Percentiles rank a stretch among this genome's conserved stretches.
phyloP scores from a whole-genome alignment of 2,888 invertebrate species.

The Polydrusus tereticollis region DNA sequence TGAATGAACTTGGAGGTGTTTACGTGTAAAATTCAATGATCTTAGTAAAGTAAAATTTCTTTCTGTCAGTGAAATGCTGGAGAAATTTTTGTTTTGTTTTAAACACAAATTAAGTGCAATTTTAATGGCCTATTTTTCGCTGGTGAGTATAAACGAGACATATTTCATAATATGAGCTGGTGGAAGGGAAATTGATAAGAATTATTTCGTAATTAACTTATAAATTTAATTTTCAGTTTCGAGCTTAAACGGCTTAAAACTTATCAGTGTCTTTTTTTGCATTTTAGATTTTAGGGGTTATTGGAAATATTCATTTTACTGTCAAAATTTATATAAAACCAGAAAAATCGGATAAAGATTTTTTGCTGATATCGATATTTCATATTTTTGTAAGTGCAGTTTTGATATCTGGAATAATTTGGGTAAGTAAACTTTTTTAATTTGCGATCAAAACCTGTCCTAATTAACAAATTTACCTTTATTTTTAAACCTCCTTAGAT shows the following conservation, averaged over 20 bases:
- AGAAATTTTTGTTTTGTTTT: conserved; percentile 51
- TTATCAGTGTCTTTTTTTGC: neutral
- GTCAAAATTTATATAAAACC: conserved; percentile 13
- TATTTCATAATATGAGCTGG: neutral
- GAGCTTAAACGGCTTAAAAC: no score
- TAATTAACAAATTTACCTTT: no score
- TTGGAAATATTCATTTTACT: conserved; percentile 37
- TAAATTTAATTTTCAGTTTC: no score
- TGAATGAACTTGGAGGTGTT: conserved; percentile 1
- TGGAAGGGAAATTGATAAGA: neutral
- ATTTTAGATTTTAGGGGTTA: conserved; percentile 37
- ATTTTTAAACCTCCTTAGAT: no score
- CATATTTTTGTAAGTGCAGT: conserved; percentile 32
- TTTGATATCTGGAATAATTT: conserved; percentile 38
- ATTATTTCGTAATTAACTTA: no score
- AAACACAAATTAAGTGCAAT: conserved; percentile 49
- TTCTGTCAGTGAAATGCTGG: conserved; percentile 42
- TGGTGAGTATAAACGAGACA: neutral
- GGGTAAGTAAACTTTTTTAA: conserved; percentile 33
- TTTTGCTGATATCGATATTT: conserved; percentile 37
- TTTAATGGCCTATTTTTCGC: conserved; percentile 51
- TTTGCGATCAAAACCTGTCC: neutral
- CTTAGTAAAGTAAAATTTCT: neutral
- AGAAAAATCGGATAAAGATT: conserved; percentile 30
- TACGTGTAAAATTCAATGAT: neutral